A percentile compares a stretch with the other conserved stretches of the same genome.
These are phyloP conservation scores for Lampris incognitus DNA, from an alignment of 2,113 vertebrate genomes.

Conservation along the genomic window DNA sequence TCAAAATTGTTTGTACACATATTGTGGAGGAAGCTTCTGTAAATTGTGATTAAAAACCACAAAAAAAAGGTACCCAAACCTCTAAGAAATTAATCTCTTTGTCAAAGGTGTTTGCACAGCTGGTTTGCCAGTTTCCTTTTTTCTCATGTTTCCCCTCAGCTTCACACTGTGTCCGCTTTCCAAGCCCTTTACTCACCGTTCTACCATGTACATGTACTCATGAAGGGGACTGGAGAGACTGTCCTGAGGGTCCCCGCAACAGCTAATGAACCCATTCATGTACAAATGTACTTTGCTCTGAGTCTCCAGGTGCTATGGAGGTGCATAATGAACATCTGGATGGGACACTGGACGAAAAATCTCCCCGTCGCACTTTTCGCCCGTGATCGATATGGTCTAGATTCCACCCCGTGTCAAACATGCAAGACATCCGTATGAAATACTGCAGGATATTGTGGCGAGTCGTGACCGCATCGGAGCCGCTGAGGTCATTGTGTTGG, in stretches of 20 bases:
- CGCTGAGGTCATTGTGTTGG: conserved; percentile 48
- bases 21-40: conserved; percentile 11
- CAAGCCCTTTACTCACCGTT: too few relatives aligned
- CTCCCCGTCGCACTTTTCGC: too few relatives aligned
- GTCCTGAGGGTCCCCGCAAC: too few relatives aligned
- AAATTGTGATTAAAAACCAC: conserved; percentile 13
- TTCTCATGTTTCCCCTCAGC: not conserved
- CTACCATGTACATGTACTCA: too few relatives aligned
- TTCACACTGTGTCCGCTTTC: not conserved
- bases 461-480: conserved; percentile 20
- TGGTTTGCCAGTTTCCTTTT: conserved; percentile 14
- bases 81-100: not conserved
- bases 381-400: too few relatives aligned
- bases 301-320: not conserved
- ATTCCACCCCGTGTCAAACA: too few relatives aligned
- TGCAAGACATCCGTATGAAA: not conserved
- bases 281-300: too few relatives aligned
- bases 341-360: too few relatives aligned
- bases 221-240: too few relatives aligned
- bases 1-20: conserved; percentile 18
- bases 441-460: not conserved
- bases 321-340: too few relatives aligned
- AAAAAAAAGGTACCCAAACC: not conserved
- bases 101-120: conserved; percentile 23
- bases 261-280: too few relatives aligned